Conservation (phyloP, 37 sponge, comb jelly and placozoan genomes). For the Chondrosia reniformis region DNA sequence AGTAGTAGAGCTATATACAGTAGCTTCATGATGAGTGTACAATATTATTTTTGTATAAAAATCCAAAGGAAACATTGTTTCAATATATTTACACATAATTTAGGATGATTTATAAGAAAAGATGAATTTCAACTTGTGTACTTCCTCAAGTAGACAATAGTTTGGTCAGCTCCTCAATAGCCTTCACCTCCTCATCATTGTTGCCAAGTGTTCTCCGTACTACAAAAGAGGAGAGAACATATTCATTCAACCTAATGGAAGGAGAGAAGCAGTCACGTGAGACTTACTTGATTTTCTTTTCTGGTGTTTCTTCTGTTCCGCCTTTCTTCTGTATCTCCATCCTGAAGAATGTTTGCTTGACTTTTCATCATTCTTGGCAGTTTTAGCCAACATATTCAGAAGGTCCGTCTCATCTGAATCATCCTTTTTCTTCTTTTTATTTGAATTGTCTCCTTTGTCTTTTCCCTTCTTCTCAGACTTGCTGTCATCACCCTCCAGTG, state of each 20-base stretch:
- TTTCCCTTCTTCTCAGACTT: neutral
- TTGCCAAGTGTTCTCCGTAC: constrained; percentile 74
- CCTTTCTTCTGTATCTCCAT: constrained; percentile 26
- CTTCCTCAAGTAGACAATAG: neutral
- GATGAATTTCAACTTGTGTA: too few relatives aligned
- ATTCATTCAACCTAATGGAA: neutral
- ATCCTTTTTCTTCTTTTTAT: neutral
- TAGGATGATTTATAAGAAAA: too few relatives aligned
- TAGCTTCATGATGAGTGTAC: too few relatives aligned
- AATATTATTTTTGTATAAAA: too few relatives aligned
- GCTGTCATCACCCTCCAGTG: neutral
- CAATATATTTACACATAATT: too few relatives aligned
- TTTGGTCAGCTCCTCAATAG: constrained; percentile 41
- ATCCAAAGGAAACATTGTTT: too few relatives aligned
- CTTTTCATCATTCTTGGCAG: constrained; percentile 6
- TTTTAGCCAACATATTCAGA: constrained; percentile 9
- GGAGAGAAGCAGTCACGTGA: neutral
- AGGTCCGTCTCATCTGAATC: too few relatives aligned
- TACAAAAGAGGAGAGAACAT: constrained; percentile 9
- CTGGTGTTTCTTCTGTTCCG: constrained; percentile 10
- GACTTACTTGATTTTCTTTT: constrained; percentile 37
- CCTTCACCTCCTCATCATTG: constrained; percentile 49
- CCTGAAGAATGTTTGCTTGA: constrained; percentile 7
- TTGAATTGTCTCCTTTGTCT: neutral
- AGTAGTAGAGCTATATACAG: too few relatives aligned